Conservation (phyloP, 2,113 vertebrate species). For the Orientallactaga bullata region DNA sequence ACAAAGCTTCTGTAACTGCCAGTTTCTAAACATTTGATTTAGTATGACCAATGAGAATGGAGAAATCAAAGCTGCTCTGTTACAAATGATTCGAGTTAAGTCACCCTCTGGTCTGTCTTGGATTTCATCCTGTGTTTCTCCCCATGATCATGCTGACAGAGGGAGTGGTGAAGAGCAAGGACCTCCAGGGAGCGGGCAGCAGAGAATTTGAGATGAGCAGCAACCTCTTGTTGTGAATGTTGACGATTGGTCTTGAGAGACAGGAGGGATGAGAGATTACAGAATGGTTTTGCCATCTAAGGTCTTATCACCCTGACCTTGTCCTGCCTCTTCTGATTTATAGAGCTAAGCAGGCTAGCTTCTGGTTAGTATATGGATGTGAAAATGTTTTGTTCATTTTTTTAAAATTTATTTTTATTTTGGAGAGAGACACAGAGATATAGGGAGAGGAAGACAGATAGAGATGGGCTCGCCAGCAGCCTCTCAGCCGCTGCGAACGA, state of each 20-base stretch:
- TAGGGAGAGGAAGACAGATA: no score
- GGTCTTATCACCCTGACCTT: no score
- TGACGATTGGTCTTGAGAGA: background rate
- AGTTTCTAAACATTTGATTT: constrained; percentile 32
- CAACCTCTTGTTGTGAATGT: background rate
- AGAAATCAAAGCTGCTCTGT: background rate
- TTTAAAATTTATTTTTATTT: no score
- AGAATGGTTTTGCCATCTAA: no score
- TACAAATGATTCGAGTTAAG: background rate
- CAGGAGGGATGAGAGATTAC: background rate
- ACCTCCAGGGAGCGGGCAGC: background rate
- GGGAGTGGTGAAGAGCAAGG: background rate
- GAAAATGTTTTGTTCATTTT: no score
- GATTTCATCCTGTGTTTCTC: background rate
- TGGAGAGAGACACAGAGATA: no score
- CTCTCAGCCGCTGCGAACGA: no score
- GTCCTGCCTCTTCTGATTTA: no score
- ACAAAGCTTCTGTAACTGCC: background rate
- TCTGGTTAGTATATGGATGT: no score
- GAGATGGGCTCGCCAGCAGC: no score
- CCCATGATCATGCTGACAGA: background rate
- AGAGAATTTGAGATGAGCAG: background rate
- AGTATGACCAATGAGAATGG: background rate
- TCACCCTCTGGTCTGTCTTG: background rate
- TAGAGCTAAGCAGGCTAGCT: no score